Conservation (phyloP, 2,113 vertebrate species). For the Melanerpes aurifrons region DNA sequence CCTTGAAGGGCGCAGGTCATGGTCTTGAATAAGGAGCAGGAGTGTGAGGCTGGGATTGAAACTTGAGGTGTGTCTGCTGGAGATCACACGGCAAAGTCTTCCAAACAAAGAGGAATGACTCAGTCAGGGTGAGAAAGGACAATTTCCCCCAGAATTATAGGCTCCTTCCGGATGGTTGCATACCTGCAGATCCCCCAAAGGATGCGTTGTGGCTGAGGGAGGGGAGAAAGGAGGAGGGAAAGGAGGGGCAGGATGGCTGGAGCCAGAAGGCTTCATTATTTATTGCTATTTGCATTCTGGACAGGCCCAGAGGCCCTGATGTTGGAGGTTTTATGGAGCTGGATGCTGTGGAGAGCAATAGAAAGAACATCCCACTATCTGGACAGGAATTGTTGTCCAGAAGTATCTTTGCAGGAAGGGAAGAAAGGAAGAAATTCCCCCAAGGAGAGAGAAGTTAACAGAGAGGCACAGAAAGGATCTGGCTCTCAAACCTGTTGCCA, state of each 20-base stretch:
- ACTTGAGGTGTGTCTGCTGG: conserved; percentile 36
- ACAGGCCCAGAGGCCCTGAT: not conserved
- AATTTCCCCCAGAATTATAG: not conserved
- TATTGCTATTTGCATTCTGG: not conserved
- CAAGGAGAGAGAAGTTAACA: not conserved
- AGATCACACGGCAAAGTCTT: conserved; percentile 15
- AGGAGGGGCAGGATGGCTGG: not conserved
- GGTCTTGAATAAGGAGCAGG: conserved; percentile 44
- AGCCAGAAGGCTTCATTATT: conserved; percentile 6
- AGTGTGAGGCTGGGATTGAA: not conserved
- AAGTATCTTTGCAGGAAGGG: not conserved
- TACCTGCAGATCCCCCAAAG: conserved; percentile 21
- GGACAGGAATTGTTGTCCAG: not conserved
- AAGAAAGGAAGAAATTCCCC: not conserved
- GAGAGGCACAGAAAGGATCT: not conserved
- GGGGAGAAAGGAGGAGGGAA: not conserved
- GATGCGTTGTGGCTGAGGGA: not conserved
- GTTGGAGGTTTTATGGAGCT: not conserved
- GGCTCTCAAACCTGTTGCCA: not conserved
- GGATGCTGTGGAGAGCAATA: not conserved
- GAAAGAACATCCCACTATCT: not conserved
- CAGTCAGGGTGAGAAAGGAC: not conserved
- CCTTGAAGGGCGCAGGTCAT: conserved; percentile 59
- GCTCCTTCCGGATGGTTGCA: not conserved
- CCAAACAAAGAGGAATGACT: conserved; percentile 6